phyloP scores from a whole-genome alignment of 2,888 invertebrate genomes.

The Atrina japonica region DNA sequence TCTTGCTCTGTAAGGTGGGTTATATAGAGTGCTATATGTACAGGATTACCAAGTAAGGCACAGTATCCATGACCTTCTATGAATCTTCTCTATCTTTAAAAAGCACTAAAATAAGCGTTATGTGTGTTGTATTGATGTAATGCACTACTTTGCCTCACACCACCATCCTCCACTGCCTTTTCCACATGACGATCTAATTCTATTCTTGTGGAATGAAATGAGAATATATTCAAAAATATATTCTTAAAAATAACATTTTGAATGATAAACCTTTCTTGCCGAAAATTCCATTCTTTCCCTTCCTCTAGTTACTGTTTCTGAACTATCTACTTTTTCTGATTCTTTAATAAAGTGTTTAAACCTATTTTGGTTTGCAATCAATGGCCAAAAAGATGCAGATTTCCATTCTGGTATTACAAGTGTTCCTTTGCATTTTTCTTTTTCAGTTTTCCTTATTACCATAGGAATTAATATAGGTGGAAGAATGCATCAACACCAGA shows the following conservation, averaged over 20 bases:
- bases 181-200: too few relatives aligned
- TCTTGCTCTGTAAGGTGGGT: conserved; percentile 26
- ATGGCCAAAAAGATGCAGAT: conserved; percentile 9
- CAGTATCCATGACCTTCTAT: conserved; percentile 12
- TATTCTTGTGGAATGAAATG: too few relatives aligned
- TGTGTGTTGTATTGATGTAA: too few relatives aligned
- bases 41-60: conserved; percentile 30
- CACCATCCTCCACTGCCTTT: too few relatives aligned
- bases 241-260: too few relatives aligned
- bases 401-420: conserved; percentile 12
- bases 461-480: not conserved
- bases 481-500: not conserved
- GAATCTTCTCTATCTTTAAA: conserved; percentile 23
- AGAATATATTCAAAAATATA: too few relatives aligned
- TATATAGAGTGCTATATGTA: conserved; percentile 39
- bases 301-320: not conserved
- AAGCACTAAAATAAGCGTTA: conserved; percentile 25
- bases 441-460: not conserved
- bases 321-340: not conserved
- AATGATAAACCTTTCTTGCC: not conserved
- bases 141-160: too few relatives aligned
- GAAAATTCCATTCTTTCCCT: conserved; percentile 4
- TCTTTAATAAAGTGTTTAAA: not conserved
- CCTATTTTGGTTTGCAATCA: not conserved
- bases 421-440: not conserved